A percentile compares a stretch with the other conserved stretches of the same genome.
Evolutionary conservation across 1,140 invertebrate genomes (phyloP).

Genomic region (Apolygus lucorum): DNA sequence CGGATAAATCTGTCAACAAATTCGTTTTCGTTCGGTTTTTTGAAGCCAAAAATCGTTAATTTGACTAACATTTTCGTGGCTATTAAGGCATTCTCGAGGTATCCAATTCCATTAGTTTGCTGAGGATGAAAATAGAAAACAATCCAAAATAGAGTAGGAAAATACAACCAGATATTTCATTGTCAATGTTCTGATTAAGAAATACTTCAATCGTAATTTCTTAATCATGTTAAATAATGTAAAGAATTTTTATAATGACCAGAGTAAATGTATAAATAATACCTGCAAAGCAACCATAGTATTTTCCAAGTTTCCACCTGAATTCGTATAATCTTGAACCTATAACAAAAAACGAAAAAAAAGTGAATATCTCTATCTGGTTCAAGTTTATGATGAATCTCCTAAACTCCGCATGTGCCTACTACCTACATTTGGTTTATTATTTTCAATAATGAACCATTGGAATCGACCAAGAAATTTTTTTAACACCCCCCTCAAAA

Average conservation of each 20-base stretch:
- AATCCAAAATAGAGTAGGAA: conserved; percentile 24
- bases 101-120: conserved; percentile 37
- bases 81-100: conserved; percentile 66
- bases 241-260: no score
- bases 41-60: conserved; percentile 69
- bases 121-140: conserved; percentile 44
- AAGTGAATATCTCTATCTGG: no score
- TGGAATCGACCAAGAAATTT: no score
- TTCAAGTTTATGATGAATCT: no score
- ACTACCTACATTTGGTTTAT: no score
- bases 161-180: conserved; percentile 24
- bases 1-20: conserved; percentile 68
- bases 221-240: not conserved
- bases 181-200: conserved; percentile 38
- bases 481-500: no score
- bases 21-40: conserved; percentile 60
- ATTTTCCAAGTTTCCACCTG: not conserved
- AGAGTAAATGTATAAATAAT: no score
- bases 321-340: not conserved
- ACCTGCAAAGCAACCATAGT: not conserved
- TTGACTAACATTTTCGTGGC: conserved; percentile 72
- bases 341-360: not conserved
- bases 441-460: no score
- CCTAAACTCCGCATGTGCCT: no score
- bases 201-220: conserved; percentile 21